These are phyloP conservation scores for Orbicella faveolata DNA, from an alignment of 64 coral and sea anemone genomes.

Conservation along the genomic window DNA sequence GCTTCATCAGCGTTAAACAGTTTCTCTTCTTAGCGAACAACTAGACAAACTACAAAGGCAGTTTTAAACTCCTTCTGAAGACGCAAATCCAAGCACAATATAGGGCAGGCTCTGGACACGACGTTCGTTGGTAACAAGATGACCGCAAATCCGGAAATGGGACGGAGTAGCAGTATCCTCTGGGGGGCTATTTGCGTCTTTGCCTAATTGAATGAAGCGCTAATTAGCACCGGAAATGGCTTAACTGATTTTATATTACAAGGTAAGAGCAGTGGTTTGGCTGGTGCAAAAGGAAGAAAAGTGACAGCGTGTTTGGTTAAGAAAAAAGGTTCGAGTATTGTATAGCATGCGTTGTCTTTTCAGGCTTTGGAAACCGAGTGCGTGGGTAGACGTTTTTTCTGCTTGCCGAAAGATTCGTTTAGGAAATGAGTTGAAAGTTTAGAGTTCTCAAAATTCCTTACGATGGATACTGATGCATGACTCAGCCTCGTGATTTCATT, in stretches of 20 bases:
- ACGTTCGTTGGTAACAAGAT: neutral
- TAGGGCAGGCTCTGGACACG: no score
- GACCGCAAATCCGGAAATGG: slow-evolving; percentile 38
- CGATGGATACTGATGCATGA: neutral
- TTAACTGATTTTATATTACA: slow-evolving; percentile 34
- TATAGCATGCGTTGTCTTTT: neutral
- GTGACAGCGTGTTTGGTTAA: neutral
- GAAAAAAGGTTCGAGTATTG: neutral
- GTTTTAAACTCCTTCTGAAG: neutral
- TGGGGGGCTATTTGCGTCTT: slow-evolving; percentile 44
- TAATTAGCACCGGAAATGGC: slow-evolving; percentile 48
- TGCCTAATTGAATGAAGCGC: slow-evolving; percentile 29
- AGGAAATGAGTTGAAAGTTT: slow-evolving; percentile 1
- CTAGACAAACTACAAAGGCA: neutral
- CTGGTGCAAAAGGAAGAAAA: neutral
- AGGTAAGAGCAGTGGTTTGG: neutral
- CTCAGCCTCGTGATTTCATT: neutral
- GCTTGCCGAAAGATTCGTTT: neutral
- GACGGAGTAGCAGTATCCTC: slow-evolving; percentile 11
- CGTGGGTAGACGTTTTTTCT: neutral
- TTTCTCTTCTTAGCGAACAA: neutral
- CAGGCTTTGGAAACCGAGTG: neutral
- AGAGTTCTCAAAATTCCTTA: slow-evolving; percentile 18
- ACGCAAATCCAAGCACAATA: neutral
- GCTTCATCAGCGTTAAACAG: neutral